These are phyloP conservation scores for Copidosoma aretas DNA, from an alignment of 2,888 invertebrate species.

Conservation along the genomic window DNA sequence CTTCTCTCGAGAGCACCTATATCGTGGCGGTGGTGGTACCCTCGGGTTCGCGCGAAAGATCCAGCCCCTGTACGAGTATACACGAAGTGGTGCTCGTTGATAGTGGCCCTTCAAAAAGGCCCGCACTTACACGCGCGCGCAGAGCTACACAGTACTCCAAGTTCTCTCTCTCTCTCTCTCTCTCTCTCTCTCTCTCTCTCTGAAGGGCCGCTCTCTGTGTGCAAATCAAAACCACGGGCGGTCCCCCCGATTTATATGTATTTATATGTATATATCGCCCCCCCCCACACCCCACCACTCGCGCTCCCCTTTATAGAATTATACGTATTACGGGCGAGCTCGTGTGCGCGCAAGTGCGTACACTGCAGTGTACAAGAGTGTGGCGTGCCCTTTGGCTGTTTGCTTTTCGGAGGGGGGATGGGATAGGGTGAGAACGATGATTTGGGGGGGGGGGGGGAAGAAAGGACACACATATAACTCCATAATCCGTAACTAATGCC, in stretches of 20 bases:
- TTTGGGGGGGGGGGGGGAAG: too few species aligned
- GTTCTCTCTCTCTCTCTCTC: too few species aligned
- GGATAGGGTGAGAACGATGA: too few species aligned
- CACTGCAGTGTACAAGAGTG: too few species aligned
- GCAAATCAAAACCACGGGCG: constrained; percentile 42
- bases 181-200: too few species aligned
- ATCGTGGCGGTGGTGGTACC: neutral
- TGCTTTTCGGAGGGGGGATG: neutral
- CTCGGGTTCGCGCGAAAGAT: neutral
- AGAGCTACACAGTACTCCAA: neutral
- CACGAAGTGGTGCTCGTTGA: too few species aligned
- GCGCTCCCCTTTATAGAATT: neutral
- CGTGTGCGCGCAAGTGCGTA: neutral
- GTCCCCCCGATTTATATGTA: constrained; percentile 15
- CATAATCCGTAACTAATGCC: neutral
- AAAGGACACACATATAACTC: neutral
- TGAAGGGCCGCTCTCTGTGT: constrained; percentile 32
- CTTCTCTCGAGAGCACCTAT: too few species aligned
- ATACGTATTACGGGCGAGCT: neutral
- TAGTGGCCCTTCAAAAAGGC: neutral
- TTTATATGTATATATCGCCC: neutral
- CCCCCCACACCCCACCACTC: constrained; percentile 4
- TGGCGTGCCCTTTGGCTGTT: neutral
- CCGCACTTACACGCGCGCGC: neutral
- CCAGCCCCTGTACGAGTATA: neutral